Evolutionary conservation across 2,797 vertebrate species (phyloP).

Genomic region (Benthosema pterotum): DNA sequence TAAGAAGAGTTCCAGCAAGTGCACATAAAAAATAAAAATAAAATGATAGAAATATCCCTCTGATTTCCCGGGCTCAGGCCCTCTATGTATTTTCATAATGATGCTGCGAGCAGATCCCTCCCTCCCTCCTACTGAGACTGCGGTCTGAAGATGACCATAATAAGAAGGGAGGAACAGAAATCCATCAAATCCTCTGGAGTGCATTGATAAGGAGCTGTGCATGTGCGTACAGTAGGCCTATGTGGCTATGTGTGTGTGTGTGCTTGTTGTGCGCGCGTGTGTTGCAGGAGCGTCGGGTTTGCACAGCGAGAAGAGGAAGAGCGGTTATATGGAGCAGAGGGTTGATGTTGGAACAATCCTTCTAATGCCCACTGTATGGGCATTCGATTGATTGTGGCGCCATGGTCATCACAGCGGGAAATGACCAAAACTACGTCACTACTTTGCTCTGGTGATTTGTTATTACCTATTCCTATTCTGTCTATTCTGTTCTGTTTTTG

Average conservation of each 20-base stretch:
- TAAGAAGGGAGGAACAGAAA: slow-evolving; percentile 68
- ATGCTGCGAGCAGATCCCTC: slow-evolving; percentile 69
- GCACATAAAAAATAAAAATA: slow-evolving; percentile 52
- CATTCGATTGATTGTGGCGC: not conserved
- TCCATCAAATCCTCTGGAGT: slow-evolving; percentile 75
- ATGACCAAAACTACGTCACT: slow-evolving; percentile 14
- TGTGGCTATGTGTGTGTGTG: slow-evolving; percentile 17
- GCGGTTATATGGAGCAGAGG: not conserved
- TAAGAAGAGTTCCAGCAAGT: slow-evolving; percentile 64
- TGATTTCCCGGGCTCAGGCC: slow-evolving; percentile 73
- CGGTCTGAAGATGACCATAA: slow-evolving; percentile 72
- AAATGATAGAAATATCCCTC: slow-evolving; percentile 51
- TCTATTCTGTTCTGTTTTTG: not conserved
- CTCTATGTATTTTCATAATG: slow-evolving; percentile 76
- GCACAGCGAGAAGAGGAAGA: not conserved
- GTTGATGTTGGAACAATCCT: too few species aligned
- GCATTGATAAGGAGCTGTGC: slow-evolving; percentile 75
- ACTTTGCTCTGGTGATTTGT: not conserved
- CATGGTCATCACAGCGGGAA: not conserved
- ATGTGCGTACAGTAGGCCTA: slow-evolving; percentile 8
- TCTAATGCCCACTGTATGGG: not conserved
- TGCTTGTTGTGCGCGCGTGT: not conserved
- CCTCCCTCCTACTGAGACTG: slow-evolving; percentile 64
- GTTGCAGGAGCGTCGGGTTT: not conserved
- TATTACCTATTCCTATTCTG: not conserved